Evolutionary conservation across 2,888 invertebrate species (phyloP), one percentile per base, ranked within the genome.

Genomic region (Barypeithes pellucidus): DNA sequence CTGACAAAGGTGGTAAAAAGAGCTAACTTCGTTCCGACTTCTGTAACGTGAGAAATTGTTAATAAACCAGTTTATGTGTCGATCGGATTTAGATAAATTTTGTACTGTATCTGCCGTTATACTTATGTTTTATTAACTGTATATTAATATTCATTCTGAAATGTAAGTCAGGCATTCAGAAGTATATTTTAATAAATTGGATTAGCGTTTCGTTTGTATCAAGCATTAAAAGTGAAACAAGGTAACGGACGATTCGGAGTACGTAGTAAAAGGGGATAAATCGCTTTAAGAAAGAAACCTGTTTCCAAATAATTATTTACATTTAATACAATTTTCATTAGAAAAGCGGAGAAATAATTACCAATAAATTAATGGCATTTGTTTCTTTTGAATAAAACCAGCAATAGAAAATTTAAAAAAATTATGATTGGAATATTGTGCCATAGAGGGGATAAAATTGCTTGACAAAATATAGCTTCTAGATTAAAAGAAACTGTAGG

Each of bases 11-110:
- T 78, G 80, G 77, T 78, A 78, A 69, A 76, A 77, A 76, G 76
- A 73, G 67, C 69, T 71, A 62, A 77, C 77, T 72, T 67, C 57
- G 75, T 75, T 74, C 68, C 69, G 74, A 77, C 77, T 79, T 77
- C 75, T 74, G 79, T 80, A 80, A 80, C 79, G 80, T 79, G 80
- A 80, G 81, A 79, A 80, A 78, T 79, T 77, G 77, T 79, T 78
- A 79, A 76, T 79, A 76, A 77, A 80, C 77, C 79, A 75, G 80
- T 79, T 78, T 79, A 76, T 75, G 52, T 78, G 80, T 80, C 80
- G 80, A 80, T 79, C 70, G 67, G 76, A 80, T 81, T 78, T 77
- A 79, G 78, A 78, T 79, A 77, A 62, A 43, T 39, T 63, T 63
- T 22, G 57, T 54, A 65, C 65, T 71, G 65, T 59, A 63, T 71